Percentiles rank a stretch among this genome's conserved stretches.
phyloP scores from a whole-genome alignment of 2,888 invertebrate genomes.

The Xestia xanthographa region DNA sequence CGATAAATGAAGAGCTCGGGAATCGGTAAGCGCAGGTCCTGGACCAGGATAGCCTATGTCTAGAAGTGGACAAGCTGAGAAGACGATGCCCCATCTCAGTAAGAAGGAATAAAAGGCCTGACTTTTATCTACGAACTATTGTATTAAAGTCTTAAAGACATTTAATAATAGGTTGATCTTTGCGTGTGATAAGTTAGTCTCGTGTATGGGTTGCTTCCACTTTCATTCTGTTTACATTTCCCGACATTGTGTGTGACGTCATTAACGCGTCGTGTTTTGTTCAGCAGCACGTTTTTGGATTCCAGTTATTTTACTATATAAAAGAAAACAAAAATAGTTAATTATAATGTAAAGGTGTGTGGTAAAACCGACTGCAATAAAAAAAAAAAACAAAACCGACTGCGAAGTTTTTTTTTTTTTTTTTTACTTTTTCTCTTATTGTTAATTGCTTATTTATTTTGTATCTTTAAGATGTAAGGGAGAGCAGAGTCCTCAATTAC shows the following conservation, averaged over 20 bases:
- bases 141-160: too few species aligned
- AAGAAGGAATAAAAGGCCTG: not conserved
- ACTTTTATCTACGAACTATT: not conserved
- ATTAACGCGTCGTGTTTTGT: conserved; percentile 16
- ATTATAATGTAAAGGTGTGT: not conserved
- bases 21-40: not conserved
- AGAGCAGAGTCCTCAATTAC: too few species aligned
- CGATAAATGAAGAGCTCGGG: not conserved
- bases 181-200: conserved; percentile 16
- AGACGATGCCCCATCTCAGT: not conserved
- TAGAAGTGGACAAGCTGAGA: not conserved
- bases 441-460: too few species aligned
- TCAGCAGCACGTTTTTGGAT: not conserved
- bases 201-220: conserved; percentile 23
- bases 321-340: not conserved
- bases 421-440: too few species aligned
- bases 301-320: not conserved
- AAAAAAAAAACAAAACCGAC: too few species aligned
- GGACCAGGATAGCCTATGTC: not conserved
- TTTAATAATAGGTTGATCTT: not conserved
- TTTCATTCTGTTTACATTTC: conserved; percentile 32
- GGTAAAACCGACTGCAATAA: too few species aligned
- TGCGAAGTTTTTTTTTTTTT: too few species aligned
- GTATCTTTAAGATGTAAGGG: too few species aligned
- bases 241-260: conserved; percentile 42